Conservation (phyloP, 2,113 vertebrate genomes). For the Albula glossodonta region DNA sequence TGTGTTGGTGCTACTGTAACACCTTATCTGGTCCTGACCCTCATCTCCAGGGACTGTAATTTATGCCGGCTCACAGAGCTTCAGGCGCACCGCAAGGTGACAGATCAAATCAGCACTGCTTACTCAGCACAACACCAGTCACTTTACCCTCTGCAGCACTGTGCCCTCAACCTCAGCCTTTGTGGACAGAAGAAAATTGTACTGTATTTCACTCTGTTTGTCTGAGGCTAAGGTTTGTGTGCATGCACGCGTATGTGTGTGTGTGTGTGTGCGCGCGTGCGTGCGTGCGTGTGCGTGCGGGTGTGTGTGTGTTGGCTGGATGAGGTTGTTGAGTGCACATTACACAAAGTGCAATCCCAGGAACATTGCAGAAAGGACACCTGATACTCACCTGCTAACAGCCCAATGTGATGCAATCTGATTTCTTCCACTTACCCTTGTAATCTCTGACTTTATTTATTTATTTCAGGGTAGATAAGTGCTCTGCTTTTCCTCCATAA, state of each 20-base stretch:
- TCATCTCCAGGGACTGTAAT: background rate
- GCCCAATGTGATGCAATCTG: slow-evolving; percentile 57
- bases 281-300: background rate
- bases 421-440: slow-evolving; percentile 64
- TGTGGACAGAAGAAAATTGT: background rate
- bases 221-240: background rate
- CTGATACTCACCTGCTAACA: slow-evolving; percentile 38
- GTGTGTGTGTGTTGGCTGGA: background rate
- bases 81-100: background rate
- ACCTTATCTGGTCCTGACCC: background rate
- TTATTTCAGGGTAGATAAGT: slow-evolving; percentile 55
- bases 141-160: background rate
- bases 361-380: slow-evolving; percentile 38
- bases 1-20: background rate
- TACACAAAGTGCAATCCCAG: slow-evolving; percentile 12
- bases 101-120: background rate
- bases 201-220: background rate
- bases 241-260: background rate
- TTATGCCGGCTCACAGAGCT: background rate
- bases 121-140: background rate
- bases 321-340: background rate
- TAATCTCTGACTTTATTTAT: slow-evolving; percentile 67
- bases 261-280: background rate
- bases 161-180: background rate
- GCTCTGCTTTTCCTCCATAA: slow-evolving; percentile 41